These are phyloP conservation scores for Syrphus vitripennis DNA, from an alignment of 2,888 invertebrate species.

Conservation along the genomic window DNA sequence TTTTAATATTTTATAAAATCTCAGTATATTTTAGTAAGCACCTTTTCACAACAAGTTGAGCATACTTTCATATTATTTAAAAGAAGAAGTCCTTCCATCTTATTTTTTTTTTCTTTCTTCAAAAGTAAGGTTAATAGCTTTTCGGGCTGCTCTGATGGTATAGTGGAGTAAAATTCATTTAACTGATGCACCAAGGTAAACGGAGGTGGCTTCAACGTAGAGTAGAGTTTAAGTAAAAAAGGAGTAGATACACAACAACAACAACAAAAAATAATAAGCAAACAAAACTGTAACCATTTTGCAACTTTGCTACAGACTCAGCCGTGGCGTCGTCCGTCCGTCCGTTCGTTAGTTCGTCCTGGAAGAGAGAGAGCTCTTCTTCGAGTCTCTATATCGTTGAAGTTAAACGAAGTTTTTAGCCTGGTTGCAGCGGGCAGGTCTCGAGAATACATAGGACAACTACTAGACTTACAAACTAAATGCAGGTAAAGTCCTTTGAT, in stretches of 20 bases:
- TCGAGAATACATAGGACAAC: background rate
- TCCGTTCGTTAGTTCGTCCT: no score
- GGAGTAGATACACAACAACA: background rate
- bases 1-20: background rate
- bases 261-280: slow-evolving; percentile 4
- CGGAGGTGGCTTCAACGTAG: slow-evolving; percentile 17
- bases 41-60: background rate
- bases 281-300: slow-evolving; percentile 54
- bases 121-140: slow-evolving; percentile 62
- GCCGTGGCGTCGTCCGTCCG: background rate
- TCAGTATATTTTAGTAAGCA: background rate
- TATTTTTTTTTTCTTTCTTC: background rate
- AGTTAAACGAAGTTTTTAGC: slow-evolving; percentile 45
- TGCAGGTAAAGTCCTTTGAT: background rate
- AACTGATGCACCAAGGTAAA: slow-evolving; percentile 68
- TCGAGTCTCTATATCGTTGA: background rate
- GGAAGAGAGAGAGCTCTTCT: background rate
- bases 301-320: slow-evolving; percentile 53
- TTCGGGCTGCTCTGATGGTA: slow-evolving; percentile 50
- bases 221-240: slow-evolving; percentile 25
- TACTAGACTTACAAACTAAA: slow-evolving; percentile 4
- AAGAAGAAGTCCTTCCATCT: background rate
- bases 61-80: background rate
- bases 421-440: slow-evolving; percentile 7
- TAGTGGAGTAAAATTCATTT: slow-evolving; percentile 62